These are phyloP conservation scores for Lophius piscatorius DNA, from an alignment of 2,113 vertebrate genomes.

Conservation along the genomic window DNA sequence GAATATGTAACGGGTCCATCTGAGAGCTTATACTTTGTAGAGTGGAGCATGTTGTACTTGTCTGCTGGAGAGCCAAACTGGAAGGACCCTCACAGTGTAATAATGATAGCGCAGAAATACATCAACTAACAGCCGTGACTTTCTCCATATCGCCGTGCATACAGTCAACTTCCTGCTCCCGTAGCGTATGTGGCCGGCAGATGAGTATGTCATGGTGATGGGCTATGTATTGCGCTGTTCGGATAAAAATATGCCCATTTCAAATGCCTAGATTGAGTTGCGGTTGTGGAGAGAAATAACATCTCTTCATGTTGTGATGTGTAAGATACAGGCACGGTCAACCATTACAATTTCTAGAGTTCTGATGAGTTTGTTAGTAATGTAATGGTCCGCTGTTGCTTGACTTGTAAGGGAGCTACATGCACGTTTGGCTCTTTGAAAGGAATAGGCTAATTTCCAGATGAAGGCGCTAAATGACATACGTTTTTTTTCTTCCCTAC, in stretches of 20 bases:
- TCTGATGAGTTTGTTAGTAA: conserved; percentile 41
- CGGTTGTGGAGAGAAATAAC: conserved; percentile 32
- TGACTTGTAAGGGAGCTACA: conserved; percentile 33
- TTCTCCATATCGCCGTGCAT: conserved; percentile 6
- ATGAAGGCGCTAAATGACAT: conserved; percentile 31
- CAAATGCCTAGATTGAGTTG: conserved; percentile 44
- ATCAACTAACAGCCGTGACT: conserved; percentile 8
- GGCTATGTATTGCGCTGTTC: conserved; percentile 11
- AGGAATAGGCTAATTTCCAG: conserved; percentile 51
- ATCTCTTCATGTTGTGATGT: conserved; percentile 46
- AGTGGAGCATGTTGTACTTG: background rate
- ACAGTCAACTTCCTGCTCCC: conserved; percentile 1
- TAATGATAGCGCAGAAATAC: background rate
- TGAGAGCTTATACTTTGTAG: conserved; percentile 5
- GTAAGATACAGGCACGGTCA: conserved; percentile 50
- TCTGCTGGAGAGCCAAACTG: conserved; percentile 6
- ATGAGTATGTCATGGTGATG: conserved; percentile 41
- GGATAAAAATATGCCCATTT: conserved; percentile 40
- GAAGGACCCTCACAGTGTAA: conserved; percentile 6
- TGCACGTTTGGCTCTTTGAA: conserved; percentile 18
- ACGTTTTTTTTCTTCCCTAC: background rate
- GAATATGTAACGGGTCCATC: background rate
- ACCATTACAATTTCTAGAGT: conserved; percentile 43
- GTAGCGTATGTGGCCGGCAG: conserved; percentile 1
- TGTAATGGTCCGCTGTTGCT: conserved; percentile 51